phyloP scores from a whole-genome alignment of 1,140 invertebrate genomes.

The Tribolium madens region DNA sequence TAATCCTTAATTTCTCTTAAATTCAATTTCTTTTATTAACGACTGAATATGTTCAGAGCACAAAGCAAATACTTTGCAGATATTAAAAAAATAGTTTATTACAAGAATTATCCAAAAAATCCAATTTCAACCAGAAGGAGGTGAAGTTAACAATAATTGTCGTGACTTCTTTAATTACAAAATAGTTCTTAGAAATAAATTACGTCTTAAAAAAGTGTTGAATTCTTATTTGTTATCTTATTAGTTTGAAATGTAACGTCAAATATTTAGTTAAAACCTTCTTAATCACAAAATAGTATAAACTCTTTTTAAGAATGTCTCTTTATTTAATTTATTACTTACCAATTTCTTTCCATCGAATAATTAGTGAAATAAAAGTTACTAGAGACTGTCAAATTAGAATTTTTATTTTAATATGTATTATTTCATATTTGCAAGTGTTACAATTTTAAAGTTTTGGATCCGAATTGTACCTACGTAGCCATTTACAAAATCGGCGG shows the following conservation, averaged over 20 bases:
- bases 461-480: too few relatives aligned
- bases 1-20: conserved; percentile 3
- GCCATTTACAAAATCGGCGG: too few relatives aligned
- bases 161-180: background rate
- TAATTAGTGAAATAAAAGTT: too few relatives aligned
- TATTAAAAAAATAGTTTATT: too few relatives aligned
- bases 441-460: too few relatives aligned
- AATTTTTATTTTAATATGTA: too few relatives aligned
- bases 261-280: background rate
- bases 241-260: background rate
- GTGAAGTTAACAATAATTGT: background rate
- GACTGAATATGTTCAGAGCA: background rate
- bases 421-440: too few relatives aligned
- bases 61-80: background rate
- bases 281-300: background rate
- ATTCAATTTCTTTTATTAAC: background rate
- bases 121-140: background rate
- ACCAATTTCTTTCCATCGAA: too few relatives aligned
- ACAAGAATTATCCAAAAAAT: background rate
- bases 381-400: too few relatives aligned
- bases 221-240: background rate
- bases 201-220: background rate
- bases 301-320: background rate
- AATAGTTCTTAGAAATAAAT: background rate
- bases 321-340: too few relatives aligned